Evolutionary conservation across 2,888 invertebrate genomes (phyloP), one percentile per base, ranked within the genome.

Genomic region (Meteorus colon): DNA sequence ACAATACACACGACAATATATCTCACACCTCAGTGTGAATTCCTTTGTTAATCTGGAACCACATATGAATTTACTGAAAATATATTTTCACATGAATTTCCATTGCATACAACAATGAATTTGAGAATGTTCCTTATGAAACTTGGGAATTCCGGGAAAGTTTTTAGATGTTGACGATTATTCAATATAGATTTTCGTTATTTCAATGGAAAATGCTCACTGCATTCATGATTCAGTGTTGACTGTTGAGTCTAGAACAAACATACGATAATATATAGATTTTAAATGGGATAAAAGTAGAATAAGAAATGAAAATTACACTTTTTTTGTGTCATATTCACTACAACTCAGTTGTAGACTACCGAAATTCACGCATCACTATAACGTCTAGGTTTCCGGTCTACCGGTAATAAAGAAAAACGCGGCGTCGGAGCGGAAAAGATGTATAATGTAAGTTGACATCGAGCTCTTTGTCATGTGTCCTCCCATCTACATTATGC

Each of bases 401-500:
- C 24, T 41, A 41, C 6, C 1, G 19, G 1, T 55, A 19, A 55
- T n/a, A 8, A 19, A 55, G n/a, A 19, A 81, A 71, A 55, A 75
- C 68, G 78, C 79, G 78, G 80, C 78, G 78, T 76, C 76, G 8
- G 80, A 80, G 77, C 31, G 62, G 24, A 41, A 41, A 55, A 19
- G n/a, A 55, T 24, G 19, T n/a, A 55, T 55, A 55, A 55, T 55
- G 19, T 19, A 55, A 55, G 62, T 70, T 29, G 65, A 34, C 55
- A 74, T 78, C 78, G 80, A 81, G 78, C 78, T 81, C 82, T 84
- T 84, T 82, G 83, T 84, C 83, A 84, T 80, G 82, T 81, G 77
- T 80, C 19, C 51, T 55, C 19, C 76, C 82, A 79, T n/a, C 82
- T 81, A 82, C 75, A 80, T 84, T 83, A 84, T 82, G 83, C 83